phyloP scores from a whole-genome alignment of 1,140 invertebrate species.

The Achatina immaculata region DNA sequence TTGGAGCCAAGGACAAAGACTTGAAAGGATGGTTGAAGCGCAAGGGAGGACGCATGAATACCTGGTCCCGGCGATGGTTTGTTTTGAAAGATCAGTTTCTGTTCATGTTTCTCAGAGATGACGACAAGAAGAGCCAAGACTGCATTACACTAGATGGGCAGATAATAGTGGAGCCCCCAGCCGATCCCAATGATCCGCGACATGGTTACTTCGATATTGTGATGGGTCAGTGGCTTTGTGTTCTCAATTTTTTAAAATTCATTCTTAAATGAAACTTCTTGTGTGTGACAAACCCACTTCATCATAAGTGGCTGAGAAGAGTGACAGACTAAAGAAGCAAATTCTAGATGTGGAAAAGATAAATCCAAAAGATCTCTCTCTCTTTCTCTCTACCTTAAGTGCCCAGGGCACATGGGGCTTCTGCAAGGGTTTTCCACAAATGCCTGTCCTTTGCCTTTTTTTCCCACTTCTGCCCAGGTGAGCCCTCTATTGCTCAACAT shows the following conservation, averaged over 20 bases:
- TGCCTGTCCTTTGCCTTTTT: too few relatives aligned
- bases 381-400: too few relatives aligned
- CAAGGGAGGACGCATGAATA: slow-evolving; percentile 30
- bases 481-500: too few relatives aligned
- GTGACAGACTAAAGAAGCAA: too few relatives aligned
- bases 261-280: neutral
- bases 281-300: too few relatives aligned
- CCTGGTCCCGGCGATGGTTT: slow-evolving; percentile 34
- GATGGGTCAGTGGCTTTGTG: neutral
- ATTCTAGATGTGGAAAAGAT: too few relatives aligned
- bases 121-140: slow-evolving; percentile 22
- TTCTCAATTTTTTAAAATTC: neutral
- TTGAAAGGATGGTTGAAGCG: slow-evolving; percentile 32
- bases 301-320: too few relatives aligned
- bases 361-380: too few relatives aligned
- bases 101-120: slow-evolving; percentile 21
- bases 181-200: neutral
- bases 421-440: too few relatives aligned
- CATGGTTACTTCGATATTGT: slow-evolving; percentile 29
- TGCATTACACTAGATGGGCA: slow-evolving; percentile 29
- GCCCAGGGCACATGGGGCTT: too few relatives aligned
- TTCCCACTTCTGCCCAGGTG: too few relatives aligned
- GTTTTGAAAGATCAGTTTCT: slow-evolving; percentile 26
- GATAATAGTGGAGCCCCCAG: slow-evolving; percentile 20
- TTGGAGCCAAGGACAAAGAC: neutral